Evolutionary conservation across 2,888 invertebrate species (phyloP), one percentile per base, ranked within the genome.

Genomic region (Tiliacea citrago): DNA sequence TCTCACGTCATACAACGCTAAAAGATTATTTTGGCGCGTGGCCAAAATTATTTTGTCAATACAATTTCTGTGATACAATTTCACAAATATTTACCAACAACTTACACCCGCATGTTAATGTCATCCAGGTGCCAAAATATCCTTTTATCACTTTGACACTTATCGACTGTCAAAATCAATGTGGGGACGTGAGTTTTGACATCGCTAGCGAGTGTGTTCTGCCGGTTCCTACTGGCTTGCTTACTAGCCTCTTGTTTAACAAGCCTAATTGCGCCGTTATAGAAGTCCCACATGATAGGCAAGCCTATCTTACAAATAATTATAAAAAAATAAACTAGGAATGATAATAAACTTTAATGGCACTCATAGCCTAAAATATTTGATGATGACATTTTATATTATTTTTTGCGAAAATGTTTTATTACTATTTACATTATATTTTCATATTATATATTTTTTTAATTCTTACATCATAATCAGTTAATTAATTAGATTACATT

Each of bases 331-430:
- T 88, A 88, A 89, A 89, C 90, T 87, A 88, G 91, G 90, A 90
- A 92, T 90, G 88, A 92, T 91, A 91, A 91, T 91, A 92, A 92
- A 91, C 90, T 90, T 93, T 92, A 94, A 96, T 96, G 96, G 96
- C 96, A 96, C 96, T 94, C 93, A 93, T 94, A 95, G 96, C 96
- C 96, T 95, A 94, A 89, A 93, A 92, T 94, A 94, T 94, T 81
- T 89, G 89, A 88, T 86, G 84, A 76, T 79, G 81, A 81, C 49
- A 73, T 63, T 79, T 62, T 70, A 63, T 68, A 51, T 57, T 18
- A 45, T 63, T 67, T 80, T 71, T 77, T 62, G 53, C 29, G 18
- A 62, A 67, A 75, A 55, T 65, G n/a, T 45, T 75, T 79, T 76
- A 68, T 67, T 76, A 73, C 73, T 86, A 86, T 86, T 82, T 86